Conservation (phyloP, 2,113 vertebrate species). For the Melierax canorus region DNA sequence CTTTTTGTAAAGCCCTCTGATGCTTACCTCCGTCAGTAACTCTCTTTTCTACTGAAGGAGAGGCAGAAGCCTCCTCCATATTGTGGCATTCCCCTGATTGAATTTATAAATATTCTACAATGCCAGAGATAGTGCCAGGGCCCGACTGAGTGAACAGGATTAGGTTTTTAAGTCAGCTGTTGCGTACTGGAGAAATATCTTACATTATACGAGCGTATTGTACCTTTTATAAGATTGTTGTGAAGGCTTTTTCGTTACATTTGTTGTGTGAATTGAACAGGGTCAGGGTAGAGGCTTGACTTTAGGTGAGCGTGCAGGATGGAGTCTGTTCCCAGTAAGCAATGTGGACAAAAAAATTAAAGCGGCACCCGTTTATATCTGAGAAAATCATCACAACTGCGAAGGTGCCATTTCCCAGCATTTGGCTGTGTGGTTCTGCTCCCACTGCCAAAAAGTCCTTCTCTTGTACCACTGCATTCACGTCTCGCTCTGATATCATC, state of each 20-base stretch:
- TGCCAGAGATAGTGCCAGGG: background rate
- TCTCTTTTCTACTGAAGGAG: background rate
- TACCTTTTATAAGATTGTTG: background rate
- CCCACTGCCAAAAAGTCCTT: background rate
- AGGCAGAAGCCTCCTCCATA: background rate
- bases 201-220: background rate
- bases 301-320: fast-evolving
- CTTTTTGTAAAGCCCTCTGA: background rate
- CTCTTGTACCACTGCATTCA: background rate
- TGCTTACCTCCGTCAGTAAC: background rate
- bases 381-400: background rate
- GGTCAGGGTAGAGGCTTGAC: background rate
- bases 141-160: background rate
- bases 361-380: background rate
- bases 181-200: background rate
- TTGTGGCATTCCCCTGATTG: background rate
- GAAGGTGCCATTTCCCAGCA: background rate
- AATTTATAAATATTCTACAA: background rate
- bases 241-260: background rate
- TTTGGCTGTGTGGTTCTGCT: background rate
- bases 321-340: background rate
- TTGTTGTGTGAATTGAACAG: background rate
- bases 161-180: background rate
- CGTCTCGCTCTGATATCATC: background rate
- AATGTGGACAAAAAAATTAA: background rate